Evolutionary conservation across 2,888 invertebrate species (phyloP).

Genomic region (Archips xylosteana): DNA sequence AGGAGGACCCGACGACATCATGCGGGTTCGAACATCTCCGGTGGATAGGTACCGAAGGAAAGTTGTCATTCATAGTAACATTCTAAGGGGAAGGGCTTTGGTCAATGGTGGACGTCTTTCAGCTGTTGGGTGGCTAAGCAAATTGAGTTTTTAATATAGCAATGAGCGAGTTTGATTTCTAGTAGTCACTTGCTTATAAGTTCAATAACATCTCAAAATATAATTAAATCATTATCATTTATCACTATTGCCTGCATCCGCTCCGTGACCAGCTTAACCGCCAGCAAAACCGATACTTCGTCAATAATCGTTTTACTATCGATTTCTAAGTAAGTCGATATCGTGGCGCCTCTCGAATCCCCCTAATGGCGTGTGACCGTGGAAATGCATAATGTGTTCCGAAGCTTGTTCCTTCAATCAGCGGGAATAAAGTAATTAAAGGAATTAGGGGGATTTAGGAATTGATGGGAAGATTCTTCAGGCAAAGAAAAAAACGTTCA

Average conservation of each 20-base stretch:
- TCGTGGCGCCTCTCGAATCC: conserved; percentile 70
- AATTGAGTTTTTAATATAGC: no score
- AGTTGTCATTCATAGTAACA: no score
- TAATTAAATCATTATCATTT: conserved; percentile 20
- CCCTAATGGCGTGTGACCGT: conserved; percentile 61
- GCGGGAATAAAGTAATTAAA: conserved; percentile 45
- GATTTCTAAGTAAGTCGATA: conserved; percentile 53
- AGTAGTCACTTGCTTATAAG: not conserved
- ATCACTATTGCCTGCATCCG: conserved; percentile 18
- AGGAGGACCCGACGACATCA: no score
- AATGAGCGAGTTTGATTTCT: no score
- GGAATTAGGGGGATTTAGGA: conserved; percentile 36
- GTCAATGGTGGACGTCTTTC: no score
- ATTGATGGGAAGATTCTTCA: conserved; percentile 18
- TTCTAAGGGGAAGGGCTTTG: no score
- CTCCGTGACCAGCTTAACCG: conserved; percentile 9
- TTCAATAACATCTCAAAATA: not conserved
- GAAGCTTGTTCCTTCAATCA: conserved; percentile 44
- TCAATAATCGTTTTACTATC: conserved; percentile 59
- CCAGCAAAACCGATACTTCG: conserved; percentile 17
- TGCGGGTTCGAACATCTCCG: no score
- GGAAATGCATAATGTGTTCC: conserved; percentile 59
- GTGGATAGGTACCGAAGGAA: no score
- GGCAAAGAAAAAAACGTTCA: not conserved
- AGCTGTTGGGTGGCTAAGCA: no score